phyloP scores from a whole-genome alignment of 2,888 invertebrate genomes.

The Cephus rjabovi region DNA sequence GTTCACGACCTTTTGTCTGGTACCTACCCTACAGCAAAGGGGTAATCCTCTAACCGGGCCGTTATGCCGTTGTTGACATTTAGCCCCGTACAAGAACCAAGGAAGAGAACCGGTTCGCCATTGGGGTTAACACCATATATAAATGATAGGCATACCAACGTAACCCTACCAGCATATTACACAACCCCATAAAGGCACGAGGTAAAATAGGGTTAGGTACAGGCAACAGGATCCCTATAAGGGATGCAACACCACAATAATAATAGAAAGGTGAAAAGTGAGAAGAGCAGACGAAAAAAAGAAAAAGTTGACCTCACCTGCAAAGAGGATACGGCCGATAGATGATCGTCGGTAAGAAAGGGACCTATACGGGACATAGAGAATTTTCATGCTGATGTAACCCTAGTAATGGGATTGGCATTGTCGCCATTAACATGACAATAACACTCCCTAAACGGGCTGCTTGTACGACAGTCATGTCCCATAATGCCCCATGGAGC shows the following conservation, averaged over 20 bases:
- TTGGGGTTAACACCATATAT: not conserved
- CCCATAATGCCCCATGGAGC: constrained; percentile 44
- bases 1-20: constrained; percentile 62
- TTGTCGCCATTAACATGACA: constrained; percentile 61
- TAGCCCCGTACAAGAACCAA: constrained; percentile 18
- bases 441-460: constrained; percentile 52
- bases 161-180: not conserved
- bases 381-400: constrained; percentile 22
- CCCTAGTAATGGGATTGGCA: constrained; percentile 59
- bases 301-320: constrained; percentile 7
- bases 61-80: constrained; percentile 61
- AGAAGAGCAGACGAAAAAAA: constrained; percentile 17
- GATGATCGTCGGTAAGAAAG: not conserved
- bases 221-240: not conserved
- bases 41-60: constrained; percentile 49
- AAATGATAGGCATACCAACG: not conserved
- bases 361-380: not conserved
- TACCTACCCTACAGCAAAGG: constrained; percentile 42
- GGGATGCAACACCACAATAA: not conserved
- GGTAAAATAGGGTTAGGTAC: not conserved
- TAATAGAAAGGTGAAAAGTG: constrained; percentile 10
- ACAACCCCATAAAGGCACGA: not conserved
- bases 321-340: constrained; percentile 8
- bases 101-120: not conserved
- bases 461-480: constrained; percentile 38